Percentiles rank a stretch among this genome's conserved stretches.
phyloP scores from a whole-genome alignment of 2,888 invertebrate genomes.

The Lithophane leautieri region DNA sequence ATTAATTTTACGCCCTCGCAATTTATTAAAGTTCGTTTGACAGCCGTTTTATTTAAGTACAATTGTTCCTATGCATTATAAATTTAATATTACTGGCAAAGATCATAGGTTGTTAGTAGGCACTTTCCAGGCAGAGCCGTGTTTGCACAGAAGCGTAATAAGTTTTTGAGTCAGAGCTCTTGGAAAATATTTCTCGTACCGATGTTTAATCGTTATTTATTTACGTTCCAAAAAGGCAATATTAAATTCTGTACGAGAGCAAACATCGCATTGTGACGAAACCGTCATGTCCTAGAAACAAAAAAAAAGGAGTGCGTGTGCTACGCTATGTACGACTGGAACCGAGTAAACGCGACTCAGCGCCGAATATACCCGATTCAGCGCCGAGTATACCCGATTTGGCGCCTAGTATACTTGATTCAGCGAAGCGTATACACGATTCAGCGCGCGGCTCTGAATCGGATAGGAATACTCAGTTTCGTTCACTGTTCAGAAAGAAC shows the following conservation, averaged over 20 bases:
- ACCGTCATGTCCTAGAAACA: too few relatives aligned
- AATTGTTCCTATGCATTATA: background rate
- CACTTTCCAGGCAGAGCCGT: background rate
- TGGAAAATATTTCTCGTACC: background rate
- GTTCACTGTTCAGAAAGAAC: too few relatives aligned
- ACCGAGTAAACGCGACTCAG: too few relatives aligned
- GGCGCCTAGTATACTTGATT: too few relatives aligned
- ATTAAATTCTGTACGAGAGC: background rate
- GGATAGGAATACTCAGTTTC: too few relatives aligned
- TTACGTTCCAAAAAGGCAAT: background rate
- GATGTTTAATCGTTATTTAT: background rate
- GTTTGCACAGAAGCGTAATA: too few relatives aligned
- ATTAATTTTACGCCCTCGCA: too few relatives aligned
- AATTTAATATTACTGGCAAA: background rate
- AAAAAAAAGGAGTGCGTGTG: too few relatives aligned
- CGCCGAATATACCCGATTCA: too few relatives aligned
- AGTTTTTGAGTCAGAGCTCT: background rate
- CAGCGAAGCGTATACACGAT: too few relatives aligned
- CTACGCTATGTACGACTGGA: too few relatives aligned
- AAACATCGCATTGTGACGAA: background rate
- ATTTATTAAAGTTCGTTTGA: background rate
- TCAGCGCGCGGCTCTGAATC: background rate
- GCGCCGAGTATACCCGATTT: too few relatives aligned
- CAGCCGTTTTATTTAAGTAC: conserved; percentile 1
- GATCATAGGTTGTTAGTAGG: background rate